Percentiles rank a stretch among this genome's conserved stretches.
phyloP scores from a whole-genome alignment of 2,113 vertebrate genomes.

The Anser cygnoides region DNA sequence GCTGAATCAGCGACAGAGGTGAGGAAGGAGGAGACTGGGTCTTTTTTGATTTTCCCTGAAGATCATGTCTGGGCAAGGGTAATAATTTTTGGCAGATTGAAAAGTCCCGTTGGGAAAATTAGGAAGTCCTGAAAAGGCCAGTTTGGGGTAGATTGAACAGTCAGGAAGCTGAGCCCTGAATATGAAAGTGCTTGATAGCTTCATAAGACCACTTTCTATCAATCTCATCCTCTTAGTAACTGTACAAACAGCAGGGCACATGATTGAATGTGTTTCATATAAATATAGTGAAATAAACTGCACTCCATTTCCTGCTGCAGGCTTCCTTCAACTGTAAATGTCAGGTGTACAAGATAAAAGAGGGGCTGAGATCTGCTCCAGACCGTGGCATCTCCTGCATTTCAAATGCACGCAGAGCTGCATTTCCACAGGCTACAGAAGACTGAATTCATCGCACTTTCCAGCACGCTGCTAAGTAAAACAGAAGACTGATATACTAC shows the following conservation, averaged over 20 bases:
- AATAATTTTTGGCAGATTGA: not conserved
- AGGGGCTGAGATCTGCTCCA: not conserved
- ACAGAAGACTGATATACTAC: conserved; percentile 50
- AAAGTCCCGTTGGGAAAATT: not conserved
- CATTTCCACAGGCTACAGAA: not conserved
- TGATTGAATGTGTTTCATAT: conserved; percentile 49
- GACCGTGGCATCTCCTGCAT: not conserved
- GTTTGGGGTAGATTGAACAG: not conserved
- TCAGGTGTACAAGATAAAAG: conserved; percentile 44
- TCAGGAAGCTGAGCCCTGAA: conserved; percentile 25
- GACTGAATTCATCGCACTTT: not conserved
- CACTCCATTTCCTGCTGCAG: conserved; percentile 18
- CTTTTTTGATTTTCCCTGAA: not conserved
- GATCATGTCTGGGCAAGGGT: not conserved
- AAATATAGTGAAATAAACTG: conserved; percentile 26
- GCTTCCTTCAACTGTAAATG: conserved; percentile 7
- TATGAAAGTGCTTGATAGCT: conserved; percentile 41
- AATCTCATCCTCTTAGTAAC: conserved; percentile 55
- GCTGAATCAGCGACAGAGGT: not conserved
- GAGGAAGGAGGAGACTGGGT: not conserved
- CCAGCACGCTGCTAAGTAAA: conserved; percentile 43
- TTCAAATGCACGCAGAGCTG: not conserved
- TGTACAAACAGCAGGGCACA: conserved; percentile 27
- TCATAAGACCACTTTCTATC: conserved; percentile 31
- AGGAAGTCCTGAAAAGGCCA: not conserved